Percentiles rank a stretch among this genome's conserved stretches.
Evolutionary conservation across 2,113 vertebrate species (phyloP).

Genomic region (Monopterus albus): DNA sequence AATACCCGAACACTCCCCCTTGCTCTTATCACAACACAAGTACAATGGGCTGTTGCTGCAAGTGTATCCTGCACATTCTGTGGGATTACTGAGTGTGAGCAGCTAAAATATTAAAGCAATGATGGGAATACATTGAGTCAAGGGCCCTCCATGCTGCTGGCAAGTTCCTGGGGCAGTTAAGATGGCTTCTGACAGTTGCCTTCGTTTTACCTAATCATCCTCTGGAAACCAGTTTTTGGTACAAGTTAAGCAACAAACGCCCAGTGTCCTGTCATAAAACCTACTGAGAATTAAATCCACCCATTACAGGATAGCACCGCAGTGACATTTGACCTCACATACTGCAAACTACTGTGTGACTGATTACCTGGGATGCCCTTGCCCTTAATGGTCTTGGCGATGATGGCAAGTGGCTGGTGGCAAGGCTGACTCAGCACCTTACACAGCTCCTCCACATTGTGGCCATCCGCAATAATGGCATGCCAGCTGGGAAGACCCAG

Average conservation of each 20-base stretch:
- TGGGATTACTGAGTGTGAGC: slow-evolving; percentile 85
- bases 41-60: slow-evolving; percentile 37
- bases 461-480: slow-evolving; percentile 90
- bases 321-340: not conserved
- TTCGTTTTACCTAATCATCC: slow-evolving; percentile 5
- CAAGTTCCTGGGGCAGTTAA: not conserved
- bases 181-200: slow-evolving; percentile 26
- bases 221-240: not conserved
- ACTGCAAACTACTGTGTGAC: not conserved
- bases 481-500: slow-evolving; percentile 86
- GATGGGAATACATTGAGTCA: slow-evolving; percentile 54
- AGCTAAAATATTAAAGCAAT: slow-evolving; percentile 65
- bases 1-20: slow-evolving; percentile 34
- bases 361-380: slow-evolving; percentile 90
- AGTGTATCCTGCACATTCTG: slow-evolving; percentile 77
- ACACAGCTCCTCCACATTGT: slow-evolving; percentile 96
- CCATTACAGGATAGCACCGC: not conserved
- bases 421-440: slow-evolving; percentile 91
- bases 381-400: slow-evolving; percentile 95
- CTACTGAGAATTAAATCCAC: not conserved
- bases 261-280: not conserved
- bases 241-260: not conserved
- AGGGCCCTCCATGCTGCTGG: slow-evolving; percentile 1
- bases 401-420: slow-evolving; percentile 92
- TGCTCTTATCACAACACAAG: slow-evolving; percentile 34